Percentiles rank a stretch among this genome's conserved stretches.
Conservation (phyloP, 2,797 vertebrate genomes). For the Hipposideros larvatus region DNA sequence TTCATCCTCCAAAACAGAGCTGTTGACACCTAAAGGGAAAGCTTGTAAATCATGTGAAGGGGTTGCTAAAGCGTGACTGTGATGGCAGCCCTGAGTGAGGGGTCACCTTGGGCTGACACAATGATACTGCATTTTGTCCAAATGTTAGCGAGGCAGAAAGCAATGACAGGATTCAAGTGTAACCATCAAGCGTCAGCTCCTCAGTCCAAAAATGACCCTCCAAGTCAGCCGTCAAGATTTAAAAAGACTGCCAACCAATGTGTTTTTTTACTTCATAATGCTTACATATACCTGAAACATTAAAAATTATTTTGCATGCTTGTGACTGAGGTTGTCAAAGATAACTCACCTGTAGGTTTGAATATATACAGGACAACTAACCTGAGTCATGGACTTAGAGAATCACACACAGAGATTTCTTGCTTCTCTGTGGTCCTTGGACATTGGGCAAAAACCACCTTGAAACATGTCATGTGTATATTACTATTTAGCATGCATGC, state of each 20-base stretch:
- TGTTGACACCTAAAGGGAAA: not conserved
- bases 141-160: not conserved
- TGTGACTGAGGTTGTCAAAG: not conserved
- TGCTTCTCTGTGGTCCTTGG: not conserved
- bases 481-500: not conserved
- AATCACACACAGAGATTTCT: conserved; percentile 35
- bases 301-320: not conserved
- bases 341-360: not conserved
- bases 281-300: not conserved
- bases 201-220: not conserved
- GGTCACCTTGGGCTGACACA: not conserved
- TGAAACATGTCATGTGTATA: not conserved
- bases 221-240: not conserved
- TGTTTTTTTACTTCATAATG: not conserved
- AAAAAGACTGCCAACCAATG: not conserved
- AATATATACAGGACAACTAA: not conserved
- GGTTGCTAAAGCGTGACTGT: not conserved
- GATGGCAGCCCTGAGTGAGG: not conserved
- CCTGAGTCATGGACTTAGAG: not conserved
- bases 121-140: not conserved
- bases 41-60: not conserved
- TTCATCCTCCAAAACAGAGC: not conserved
- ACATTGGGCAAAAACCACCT: not conserved
- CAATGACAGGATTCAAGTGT: not conserved
- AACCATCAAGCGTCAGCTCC: not conserved